Conservation (phyloP, 2,113 vertebrate species). For the Neopipo cinnamomea region DNA sequence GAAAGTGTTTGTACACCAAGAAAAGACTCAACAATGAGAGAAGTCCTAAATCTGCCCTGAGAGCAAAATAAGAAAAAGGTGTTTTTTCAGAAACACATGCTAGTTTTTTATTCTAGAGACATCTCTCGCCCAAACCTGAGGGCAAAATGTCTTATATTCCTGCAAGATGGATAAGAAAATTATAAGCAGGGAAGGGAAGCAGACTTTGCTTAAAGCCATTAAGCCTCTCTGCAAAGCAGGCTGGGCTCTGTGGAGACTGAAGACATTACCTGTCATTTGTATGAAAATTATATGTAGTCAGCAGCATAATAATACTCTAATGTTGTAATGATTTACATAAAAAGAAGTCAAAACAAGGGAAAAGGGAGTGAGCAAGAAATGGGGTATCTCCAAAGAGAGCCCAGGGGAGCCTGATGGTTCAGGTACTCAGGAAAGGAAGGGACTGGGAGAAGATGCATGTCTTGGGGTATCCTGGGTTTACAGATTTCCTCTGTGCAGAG, state of each 20-base stretch:
- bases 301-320: background rate
- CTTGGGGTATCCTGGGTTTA: background rate
- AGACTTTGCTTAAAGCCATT: conserved; percentile 14
- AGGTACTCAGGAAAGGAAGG: background rate
- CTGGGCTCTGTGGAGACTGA: background rate
- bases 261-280: background rate
- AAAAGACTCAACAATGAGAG: background rate
- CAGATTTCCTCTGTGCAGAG: background rate
- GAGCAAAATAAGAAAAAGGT: background rate
- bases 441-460: background rate
- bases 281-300: conserved; percentile 33
- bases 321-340: background rate
- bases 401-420: background rate
- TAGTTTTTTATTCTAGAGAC: background rate
- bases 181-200: conserved; percentile 12
- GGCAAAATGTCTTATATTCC: background rate
- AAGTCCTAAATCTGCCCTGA: background rate
- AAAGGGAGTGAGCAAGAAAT: background rate
- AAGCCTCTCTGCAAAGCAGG: background rate
- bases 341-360: background rate
- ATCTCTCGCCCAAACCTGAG: background rate
- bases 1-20: background rate
- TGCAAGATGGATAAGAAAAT: background rate
- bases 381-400: background rate
- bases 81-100: background rate